Evolutionary conservation across 53 echinoderm and acorn worm species (phyloP).

Genomic region (Arbacia lixula): DNA sequence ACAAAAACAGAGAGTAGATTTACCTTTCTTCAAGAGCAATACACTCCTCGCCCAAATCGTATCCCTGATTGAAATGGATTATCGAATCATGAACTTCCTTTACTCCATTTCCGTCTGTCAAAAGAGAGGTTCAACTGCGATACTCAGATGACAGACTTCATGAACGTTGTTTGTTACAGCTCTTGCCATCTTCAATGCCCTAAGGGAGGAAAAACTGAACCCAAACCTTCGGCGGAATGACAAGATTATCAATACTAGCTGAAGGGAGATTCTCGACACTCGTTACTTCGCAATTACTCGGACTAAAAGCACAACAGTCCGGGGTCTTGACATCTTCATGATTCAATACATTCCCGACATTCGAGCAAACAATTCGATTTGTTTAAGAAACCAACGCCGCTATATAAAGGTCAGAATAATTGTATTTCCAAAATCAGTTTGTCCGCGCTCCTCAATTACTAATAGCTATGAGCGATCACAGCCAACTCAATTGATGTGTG

Average conservation of each 20-base stretch:
- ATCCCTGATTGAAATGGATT: conserved; percentile 12
- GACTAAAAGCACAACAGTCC: conserved; percentile 34
- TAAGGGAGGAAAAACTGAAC: background rate
- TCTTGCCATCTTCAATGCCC: background rate
- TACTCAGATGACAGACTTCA: background rate
- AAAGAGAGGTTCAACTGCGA: background rate
- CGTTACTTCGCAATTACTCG: conserved; percentile 40
- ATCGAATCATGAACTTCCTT: conserved; percentile 26
- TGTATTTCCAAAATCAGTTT: conserved; percentile 6
- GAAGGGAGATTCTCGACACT: background rate
- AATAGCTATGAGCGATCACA: too few species aligned
- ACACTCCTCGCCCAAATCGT: too few species aligned
- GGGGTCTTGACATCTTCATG: conserved; percentile 29
- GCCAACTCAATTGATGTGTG: too few species aligned
- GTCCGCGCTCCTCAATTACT: too few species aligned
- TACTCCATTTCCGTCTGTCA: background rate
- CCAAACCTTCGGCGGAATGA: conserved; percentile 1
- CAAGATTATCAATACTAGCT: too few species aligned
- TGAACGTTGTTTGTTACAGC: background rate
- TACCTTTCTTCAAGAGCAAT: too few species aligned
- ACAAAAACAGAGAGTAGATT: too few species aligned
- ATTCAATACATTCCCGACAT: conserved; percentile 37
- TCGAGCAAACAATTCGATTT: conserved; percentile 34
- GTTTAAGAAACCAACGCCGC: background rate
- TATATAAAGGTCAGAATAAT: conserved; percentile 15